A percentile compares a stretch with the other conserved stretches of the same genome.
These are phyloP conservation scores for Micrasema longulum DNA, from an alignment of 1,140 invertebrate species.

Conservation along the genomic window DNA sequence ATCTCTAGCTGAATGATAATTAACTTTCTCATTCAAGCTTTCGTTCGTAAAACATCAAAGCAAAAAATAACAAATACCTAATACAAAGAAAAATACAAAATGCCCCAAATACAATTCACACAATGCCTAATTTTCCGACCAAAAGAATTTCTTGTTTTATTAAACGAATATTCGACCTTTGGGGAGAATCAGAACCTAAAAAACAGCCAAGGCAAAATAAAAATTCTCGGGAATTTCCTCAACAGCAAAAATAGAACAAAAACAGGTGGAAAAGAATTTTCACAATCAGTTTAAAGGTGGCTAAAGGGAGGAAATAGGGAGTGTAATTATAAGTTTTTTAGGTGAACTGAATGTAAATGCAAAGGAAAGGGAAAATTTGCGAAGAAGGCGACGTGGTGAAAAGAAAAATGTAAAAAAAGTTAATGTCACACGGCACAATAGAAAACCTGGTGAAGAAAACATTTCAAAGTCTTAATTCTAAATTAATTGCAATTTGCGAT, in stretches of 20 bases:
- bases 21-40: not conserved
- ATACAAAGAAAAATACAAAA: not conserved
- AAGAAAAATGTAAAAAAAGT: too few species aligned
- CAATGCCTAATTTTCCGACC: not conserved
- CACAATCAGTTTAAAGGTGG: slow-evolving; percentile 30
- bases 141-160: slow-evolving; percentile 4
- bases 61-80: not conserved
- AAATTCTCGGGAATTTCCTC: not conserved
- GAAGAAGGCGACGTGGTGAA: too few species aligned
- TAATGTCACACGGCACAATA: too few species aligned
- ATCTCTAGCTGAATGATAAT: not conserved
- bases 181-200: not conserved
- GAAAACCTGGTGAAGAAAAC: too few species aligned
- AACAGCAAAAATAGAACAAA: slow-evolving; percentile 2
- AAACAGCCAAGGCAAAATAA: slow-evolving; percentile 20
- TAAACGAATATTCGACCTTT: slow-evolving; percentile 2
- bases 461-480: too few species aligned
- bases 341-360: slow-evolving; percentile 16
- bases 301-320: not conserved
- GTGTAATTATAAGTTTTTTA: slow-evolving; percentile 36
- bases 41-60: not conserved
- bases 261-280: slow-evolving; percentile 34
- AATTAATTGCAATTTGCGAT: too few species aligned
- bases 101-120: not conserved
- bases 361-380: not conserved